Base-by-base conservation (phyloP, 53 echinoderm and acorn worm genomes). In the Actinopyga echinites region DNA sequence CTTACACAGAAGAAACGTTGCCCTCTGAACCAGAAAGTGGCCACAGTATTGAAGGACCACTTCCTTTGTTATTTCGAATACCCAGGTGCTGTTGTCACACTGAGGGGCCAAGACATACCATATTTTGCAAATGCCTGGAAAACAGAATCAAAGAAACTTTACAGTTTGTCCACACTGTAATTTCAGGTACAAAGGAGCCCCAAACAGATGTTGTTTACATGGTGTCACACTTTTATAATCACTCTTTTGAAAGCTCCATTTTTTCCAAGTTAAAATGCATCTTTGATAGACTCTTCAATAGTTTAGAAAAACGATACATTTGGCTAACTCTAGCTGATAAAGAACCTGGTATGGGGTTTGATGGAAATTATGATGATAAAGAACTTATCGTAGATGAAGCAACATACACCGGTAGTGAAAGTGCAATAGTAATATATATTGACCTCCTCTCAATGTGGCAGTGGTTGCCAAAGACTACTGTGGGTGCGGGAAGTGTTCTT, bases 371-470 rank as follows among this genome's bases (percentile, higher is more conserved):
- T 40, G 40, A 40, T 40, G 40, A 40, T 40, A 29, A 64, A 15
- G 30, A 64, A 15, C 33, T 64, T 31, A 64, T 64, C 33, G 64
- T 64, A 17, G 64, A 64, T 64, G 64, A 64, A 64, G 33, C 30
- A 30, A 64, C 64, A 7, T 64, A 8, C 9, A 64, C 25, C 1
- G 64, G 64, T 6, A 31, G 64, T 64, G 64, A 64, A 33, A 64
- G 33, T 2, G 30, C 30, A 5, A 25, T 30, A 24, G 30, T 64
- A 5, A 64, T 64, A 30, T 24, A 2, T 19, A 64, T 64, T 5
- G 64, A 64, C 33, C 64, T 64, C 12, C 2, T 64, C 3, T 64
- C 64, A 15, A 64, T 64, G 64, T 64, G 64, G 64, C 64, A 64
- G 33, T 64, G 64, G 64, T 64, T 64, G 33, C 64, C 64, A 5